phyloP scores from a whole-genome alignment of 2,888 invertebrate species.

The Andrena chrysosceles region DNA sequence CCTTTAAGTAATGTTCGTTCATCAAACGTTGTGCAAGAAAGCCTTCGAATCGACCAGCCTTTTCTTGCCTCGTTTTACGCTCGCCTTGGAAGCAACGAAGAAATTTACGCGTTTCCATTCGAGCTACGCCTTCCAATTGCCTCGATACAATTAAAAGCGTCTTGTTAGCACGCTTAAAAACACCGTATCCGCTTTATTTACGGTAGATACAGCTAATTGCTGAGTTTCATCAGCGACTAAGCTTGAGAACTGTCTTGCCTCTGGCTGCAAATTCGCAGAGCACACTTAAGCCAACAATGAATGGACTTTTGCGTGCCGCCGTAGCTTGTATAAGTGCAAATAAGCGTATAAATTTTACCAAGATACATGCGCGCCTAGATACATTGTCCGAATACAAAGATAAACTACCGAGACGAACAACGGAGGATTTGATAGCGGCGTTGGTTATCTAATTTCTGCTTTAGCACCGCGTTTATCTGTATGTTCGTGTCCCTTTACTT shows the following conservation, averaged over 20 bases:
- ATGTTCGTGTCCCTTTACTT: background rate
- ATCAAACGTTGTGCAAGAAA: background rate
- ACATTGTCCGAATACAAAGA: constrained; percentile 1
- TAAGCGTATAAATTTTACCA: constrained; percentile 21
- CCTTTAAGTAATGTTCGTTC: background rate
- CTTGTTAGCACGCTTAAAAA: background rate
- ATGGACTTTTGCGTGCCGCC: constrained; percentile 2
- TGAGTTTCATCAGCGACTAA: constrained; percentile 16
- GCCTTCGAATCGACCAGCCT: constrained; percentile 1
- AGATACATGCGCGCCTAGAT: background rate
- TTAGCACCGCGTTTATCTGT: background rate
- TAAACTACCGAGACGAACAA: background rate
- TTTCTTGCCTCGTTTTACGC: constrained; percentile 12
- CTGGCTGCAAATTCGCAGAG: background rate
- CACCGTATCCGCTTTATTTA: background rate
- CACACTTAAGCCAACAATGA: constrained; percentile 20
- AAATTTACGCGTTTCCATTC: constrained; percentile 31
- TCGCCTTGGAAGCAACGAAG: constrained; percentile 5
- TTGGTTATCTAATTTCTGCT: constrained; percentile 13
- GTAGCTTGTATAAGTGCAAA: constrained; percentile 12
- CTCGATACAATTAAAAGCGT: constrained; percentile 3
- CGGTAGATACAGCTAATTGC: constrained; percentile 16
- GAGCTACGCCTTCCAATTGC: background rate
- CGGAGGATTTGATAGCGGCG: constrained; percentile 6
- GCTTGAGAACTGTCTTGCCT: background rate